Percentiles rank a stretch among this genome's conserved stretches.
These are phyloP conservation scores for Buphagus erythrorhynchus DNA, from an alignment of 2,797 vertebrate genomes.

Conservation along the genomic window DNA sequence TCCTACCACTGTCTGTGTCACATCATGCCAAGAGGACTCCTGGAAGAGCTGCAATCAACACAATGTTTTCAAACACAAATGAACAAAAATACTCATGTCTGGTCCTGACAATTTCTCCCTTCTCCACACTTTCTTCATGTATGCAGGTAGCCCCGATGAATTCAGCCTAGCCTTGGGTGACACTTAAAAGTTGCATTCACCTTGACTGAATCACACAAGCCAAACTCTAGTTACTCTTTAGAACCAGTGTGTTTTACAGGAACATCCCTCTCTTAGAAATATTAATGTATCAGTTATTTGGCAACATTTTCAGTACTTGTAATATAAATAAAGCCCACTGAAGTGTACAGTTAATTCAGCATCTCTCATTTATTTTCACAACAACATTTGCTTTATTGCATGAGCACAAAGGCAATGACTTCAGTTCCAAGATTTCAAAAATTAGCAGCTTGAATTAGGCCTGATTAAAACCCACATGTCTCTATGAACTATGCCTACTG, in stretches of 20 bases:
- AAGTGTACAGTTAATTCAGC: background rate
- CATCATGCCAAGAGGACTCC: background rate
- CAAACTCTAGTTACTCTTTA: background rate
- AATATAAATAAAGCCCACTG: background rate
- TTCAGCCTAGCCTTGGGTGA: background rate
- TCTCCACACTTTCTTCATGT: background rate
- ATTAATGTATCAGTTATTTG: background rate
- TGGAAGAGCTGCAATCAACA: background rate
- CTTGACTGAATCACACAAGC: background rate
- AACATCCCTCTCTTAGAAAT: background rate
- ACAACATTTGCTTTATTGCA: background rate
- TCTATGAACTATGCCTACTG: background rate
- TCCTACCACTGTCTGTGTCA: background rate
- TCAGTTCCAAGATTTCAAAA: slow-evolving; percentile 24
- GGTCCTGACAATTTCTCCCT: background rate
- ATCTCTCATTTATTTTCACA: background rate
- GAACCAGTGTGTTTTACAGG: background rate
- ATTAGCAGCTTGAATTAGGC: slow-evolving; percentile 10
- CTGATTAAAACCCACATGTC: slow-evolving; percentile 29
- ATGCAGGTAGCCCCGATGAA: background rate
- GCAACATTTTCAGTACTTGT: background rate
- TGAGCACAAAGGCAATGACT: background rate
- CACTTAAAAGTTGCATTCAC: background rate
- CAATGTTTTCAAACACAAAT: background rate
- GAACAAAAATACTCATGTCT: background rate